Conservation (phyloP, 2,888 invertebrate genomes). For the Epinotia brunnichana region DNA sequence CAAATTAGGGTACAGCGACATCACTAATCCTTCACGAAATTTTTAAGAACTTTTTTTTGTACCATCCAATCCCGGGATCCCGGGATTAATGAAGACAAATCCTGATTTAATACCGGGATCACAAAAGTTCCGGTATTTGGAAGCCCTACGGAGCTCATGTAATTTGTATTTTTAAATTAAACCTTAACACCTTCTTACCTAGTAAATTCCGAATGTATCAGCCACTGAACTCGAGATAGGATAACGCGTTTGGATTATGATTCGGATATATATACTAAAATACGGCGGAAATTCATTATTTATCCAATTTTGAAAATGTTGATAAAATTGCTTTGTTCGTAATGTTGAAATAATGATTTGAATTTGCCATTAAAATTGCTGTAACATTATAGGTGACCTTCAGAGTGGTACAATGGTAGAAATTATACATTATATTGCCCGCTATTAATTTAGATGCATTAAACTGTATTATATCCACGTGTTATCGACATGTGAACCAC, state of each 20-base stretch:
- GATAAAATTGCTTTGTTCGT: conserved; percentile 51
- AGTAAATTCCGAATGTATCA: neutral
- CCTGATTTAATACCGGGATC: too few species aligned
- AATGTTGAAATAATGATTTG: conserved; percentile 50
- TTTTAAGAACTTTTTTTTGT: too few species aligned
- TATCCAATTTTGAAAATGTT: conserved; percentile 54
- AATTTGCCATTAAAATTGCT: conserved; percentile 44
- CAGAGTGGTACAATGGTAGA: neutral
- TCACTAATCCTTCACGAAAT: too few species aligned
- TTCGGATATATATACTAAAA: conserved; percentile 45
- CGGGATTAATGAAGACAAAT: too few species aligned
- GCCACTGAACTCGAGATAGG: neutral
- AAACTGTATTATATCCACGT: neutral
- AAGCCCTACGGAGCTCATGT: too few species aligned
- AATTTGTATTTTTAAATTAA: too few species aligned
- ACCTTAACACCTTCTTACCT: too few species aligned
- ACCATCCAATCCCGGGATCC: too few species aligned
- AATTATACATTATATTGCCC: neutral
- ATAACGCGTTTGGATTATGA: neutral
- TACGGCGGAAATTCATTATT: conserved; percentile 59
- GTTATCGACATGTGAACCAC: neutral
- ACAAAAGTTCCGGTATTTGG: too few species aligned
- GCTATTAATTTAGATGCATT: neutral
- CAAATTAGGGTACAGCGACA: too few species aligned
- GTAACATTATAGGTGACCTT: conserved; percentile 32